These are phyloP conservation scores for Connochaetes taurinus DNA, from an alignment of 2,113 vertebrate genomes.

Conservation along the genomic window DNA sequence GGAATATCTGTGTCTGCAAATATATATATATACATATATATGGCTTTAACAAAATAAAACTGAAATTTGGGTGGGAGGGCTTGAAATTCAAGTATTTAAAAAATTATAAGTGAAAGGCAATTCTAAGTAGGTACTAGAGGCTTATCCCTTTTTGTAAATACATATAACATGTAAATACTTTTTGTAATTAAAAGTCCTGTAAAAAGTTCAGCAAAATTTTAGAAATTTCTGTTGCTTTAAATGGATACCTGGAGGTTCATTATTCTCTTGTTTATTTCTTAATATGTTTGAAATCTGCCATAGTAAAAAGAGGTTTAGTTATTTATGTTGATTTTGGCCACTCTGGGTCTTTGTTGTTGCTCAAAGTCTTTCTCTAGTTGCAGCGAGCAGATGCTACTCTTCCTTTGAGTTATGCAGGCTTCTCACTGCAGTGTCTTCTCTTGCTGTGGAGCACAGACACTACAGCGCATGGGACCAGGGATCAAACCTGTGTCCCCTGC, in stretches of 20 bases:
- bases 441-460: neutral
- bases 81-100: slow-evolving; percentile 27
- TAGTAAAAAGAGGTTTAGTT: neutral
- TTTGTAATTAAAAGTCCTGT: neutral
- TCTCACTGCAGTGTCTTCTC: neutral
- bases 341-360: neutral
- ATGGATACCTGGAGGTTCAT: neutral
- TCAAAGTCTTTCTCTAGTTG: neutral
- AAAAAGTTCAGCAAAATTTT: neutral
- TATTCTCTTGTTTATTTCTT: slow-evolving; percentile 30
- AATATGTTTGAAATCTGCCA: slow-evolving; percentile 16
- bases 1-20: neutral
- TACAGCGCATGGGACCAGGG: neutral
- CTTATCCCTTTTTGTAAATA: neutral
- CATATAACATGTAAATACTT: neutral
- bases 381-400: neutral
- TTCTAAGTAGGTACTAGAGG: neutral
- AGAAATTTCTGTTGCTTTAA: neutral
- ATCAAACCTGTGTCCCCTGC: neutral
- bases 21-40: too few relatives aligned
- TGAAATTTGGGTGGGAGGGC: neutral
- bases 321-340: neutral
- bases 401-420: neutral
- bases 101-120: slow-evolving; percentile 1
- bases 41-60: neutral